These are phyloP conservation scores for Triplophysa tibetana DNA, from an alignment of 2,113 vertebrate species.

Conservation along the genomic window DNA sequence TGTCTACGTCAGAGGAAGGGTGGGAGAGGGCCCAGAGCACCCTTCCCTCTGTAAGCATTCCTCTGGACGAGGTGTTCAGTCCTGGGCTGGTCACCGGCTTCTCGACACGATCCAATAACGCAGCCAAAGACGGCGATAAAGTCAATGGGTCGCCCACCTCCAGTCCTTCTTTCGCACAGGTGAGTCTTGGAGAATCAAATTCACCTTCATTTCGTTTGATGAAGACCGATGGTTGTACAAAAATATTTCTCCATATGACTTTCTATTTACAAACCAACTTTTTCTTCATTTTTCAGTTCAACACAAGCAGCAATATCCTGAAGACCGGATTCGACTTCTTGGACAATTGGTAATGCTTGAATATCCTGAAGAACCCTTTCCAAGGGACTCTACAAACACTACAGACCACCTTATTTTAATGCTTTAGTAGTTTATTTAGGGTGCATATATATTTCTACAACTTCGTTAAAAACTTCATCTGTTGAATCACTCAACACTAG, in stretches of 20 bases:
- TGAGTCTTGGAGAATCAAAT: constrained; percentile 54
- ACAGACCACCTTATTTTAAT: constrained; percentile 8
- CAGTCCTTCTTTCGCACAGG: constrained; percentile 79
- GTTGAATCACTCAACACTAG: background rate
- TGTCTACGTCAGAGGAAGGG: constrained; percentile 63
- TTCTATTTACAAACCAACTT: background rate
- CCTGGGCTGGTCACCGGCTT: constrained; percentile 66
- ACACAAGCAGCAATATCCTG: constrained; percentile 85
- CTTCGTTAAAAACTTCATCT: background rate
- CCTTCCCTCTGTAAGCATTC: constrained; percentile 69
- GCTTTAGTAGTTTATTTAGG: constrained; percentile 33
- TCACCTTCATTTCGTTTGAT: background rate
- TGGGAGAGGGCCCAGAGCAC: constrained; percentile 79
- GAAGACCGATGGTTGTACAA: background rate
- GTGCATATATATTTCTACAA: constrained; percentile 19
- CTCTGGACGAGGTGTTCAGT: constrained; percentile 74
- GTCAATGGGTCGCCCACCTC: constrained; percentile 62
- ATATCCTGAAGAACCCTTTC: constrained; percentile 28
- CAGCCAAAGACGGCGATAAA: constrained; percentile 59
- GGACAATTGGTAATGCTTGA: constrained; percentile 92
- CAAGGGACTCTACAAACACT: constrained; percentile 37
- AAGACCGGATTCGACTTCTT: constrained; percentile 99
- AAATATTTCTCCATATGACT: too few relatives aligned
- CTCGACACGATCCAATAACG: constrained; percentile 39
- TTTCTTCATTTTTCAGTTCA: constrained; percentile 75